A percentile compares a stretch with the other conserved stretches of the same genome.
phyloP scores from a whole-genome alignment of 2,113 vertebrate genomes.

The Gobio gobio region DNA sequence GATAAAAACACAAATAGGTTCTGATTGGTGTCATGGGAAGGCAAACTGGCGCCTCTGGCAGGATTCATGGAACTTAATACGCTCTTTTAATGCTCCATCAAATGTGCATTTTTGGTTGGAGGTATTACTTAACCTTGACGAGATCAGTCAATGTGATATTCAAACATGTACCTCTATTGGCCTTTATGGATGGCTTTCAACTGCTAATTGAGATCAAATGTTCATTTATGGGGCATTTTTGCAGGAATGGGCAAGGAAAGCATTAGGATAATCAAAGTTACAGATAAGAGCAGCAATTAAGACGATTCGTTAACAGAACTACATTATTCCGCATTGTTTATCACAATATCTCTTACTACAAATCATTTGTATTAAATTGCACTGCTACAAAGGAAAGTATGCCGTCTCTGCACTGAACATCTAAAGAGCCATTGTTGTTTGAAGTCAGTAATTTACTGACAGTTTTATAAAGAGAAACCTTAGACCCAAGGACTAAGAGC shows the following conservation, averaged over 20 bases:
- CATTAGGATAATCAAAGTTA: constrained; percentile 52
- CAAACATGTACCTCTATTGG: constrained; percentile 69
- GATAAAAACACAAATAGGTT: constrained; percentile 46
- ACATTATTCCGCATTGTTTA: constrained; percentile 42
- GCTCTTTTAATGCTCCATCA: constrained; percentile 64
- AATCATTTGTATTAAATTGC: neutral
- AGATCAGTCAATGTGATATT: constrained; percentile 64
- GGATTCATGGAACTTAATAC: constrained; percentile 65
- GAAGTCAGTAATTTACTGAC: neutral
- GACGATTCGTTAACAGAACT: constrained; percentile 47
- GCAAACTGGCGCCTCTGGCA: constrained; percentile 56
- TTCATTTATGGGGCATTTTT: constrained; percentile 71
- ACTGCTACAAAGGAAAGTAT: neutral
- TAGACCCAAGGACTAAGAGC: neutral
- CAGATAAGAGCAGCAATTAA: constrained; percentile 54
- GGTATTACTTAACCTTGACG: constrained; percentile 74
- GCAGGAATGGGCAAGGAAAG: constrained; percentile 65
- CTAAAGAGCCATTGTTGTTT: neutral
- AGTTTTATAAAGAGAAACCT: neutral
- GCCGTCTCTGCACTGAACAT: neutral
- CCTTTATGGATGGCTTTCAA: constrained; percentile 69
- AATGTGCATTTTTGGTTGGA: constrained; percentile 63
- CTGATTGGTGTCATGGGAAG: constrained; percentile 34
- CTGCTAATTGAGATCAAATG: constrained; percentile 75
- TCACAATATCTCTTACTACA: neutral